These are phyloP conservation scores for Brachionus angularis DNA, from an alignment of 1,140 invertebrate species.

Conservation along the genomic window DNA sequence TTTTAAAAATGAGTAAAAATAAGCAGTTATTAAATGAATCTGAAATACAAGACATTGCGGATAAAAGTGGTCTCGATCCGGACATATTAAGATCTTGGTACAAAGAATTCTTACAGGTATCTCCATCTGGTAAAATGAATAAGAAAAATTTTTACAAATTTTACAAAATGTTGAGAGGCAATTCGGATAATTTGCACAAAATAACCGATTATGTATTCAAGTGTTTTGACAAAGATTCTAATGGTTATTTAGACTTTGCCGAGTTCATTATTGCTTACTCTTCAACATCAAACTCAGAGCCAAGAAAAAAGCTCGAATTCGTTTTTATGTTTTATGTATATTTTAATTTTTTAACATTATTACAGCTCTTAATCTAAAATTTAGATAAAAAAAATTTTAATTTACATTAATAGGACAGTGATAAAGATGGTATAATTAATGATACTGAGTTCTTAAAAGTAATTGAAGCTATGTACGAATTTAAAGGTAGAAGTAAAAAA, in stretches of 20 bases:
- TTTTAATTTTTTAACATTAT: not conserved
- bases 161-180: constrained; percentile 21
- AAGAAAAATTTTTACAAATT: constrained; percentile 44
- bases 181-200: constrained; percentile 36
- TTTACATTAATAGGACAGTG: constrained; percentile 1
- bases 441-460: constrained; percentile 41
- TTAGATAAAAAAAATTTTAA: no score
- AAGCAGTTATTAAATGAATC: not conserved
- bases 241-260: constrained; percentile 40
- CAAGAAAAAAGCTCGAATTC: constrained; percentile 33
- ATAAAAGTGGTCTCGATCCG: constrained; percentile 15
- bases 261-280: constrained; percentile 42
- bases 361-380: not conserved
- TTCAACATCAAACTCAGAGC: constrained; percentile 16
- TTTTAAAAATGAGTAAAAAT: constrained; percentile 33
- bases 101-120: constrained; percentile 38
- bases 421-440: constrained; percentile 42
- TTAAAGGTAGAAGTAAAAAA: constrained; percentile 36
- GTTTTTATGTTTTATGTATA: constrained; percentile 43
- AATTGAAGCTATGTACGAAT: constrained; percentile 41
- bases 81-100: constrained; percentile 39
- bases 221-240: constrained; percentile 38
- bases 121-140: constrained; percentile 34
- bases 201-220: constrained; percentile 38
- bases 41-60: constrained; percentile 11